These are phyloP conservation scores for Theonella swinhoei DNA, from an alignment of 37 sponge, comb jelly and placozoan genomes.

Conservation along the genomic window DNA sequence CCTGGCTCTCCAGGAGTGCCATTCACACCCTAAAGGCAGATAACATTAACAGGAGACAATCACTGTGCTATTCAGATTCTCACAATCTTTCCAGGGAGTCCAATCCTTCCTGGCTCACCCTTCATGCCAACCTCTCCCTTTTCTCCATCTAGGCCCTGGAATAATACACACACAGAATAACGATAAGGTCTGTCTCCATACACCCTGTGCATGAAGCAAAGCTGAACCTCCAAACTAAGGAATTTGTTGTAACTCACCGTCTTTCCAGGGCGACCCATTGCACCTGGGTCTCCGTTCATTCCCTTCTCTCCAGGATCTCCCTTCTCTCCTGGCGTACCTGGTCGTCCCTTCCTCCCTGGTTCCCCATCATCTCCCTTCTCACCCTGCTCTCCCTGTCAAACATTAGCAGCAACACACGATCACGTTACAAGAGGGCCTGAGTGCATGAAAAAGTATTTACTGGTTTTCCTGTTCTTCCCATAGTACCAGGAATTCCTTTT, in stretches of 20 bases:
- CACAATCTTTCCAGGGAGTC: background rate
- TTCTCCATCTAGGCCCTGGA: background rate
- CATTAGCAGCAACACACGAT: background rate
- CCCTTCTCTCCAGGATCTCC: background rate
- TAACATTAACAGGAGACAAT: background rate
- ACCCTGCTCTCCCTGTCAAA: background rate
- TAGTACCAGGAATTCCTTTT: background rate
- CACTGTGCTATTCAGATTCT: background rate
- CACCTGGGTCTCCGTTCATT: background rate
- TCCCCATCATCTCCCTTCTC: background rate
- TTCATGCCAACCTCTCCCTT: background rate
- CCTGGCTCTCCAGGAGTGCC: background rate
- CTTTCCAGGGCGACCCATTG: background rate
- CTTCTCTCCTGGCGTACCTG: background rate
- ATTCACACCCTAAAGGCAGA: background rate
- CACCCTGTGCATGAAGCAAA: too few species aligned
- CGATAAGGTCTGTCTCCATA: too few species aligned
- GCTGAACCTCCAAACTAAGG: too few species aligned
- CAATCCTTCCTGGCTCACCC: background rate
- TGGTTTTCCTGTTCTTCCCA: background rate
- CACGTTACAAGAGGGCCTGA: too few species aligned
- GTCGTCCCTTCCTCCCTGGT: background rate
- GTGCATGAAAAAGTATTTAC: too few species aligned
- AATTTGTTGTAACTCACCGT: too few species aligned
- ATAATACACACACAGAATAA: too few species aligned